Evolutionary conservation across 2,113 vertebrate species (phyloP).

Genomic region (Oncorhynchus nerka): DNA sequence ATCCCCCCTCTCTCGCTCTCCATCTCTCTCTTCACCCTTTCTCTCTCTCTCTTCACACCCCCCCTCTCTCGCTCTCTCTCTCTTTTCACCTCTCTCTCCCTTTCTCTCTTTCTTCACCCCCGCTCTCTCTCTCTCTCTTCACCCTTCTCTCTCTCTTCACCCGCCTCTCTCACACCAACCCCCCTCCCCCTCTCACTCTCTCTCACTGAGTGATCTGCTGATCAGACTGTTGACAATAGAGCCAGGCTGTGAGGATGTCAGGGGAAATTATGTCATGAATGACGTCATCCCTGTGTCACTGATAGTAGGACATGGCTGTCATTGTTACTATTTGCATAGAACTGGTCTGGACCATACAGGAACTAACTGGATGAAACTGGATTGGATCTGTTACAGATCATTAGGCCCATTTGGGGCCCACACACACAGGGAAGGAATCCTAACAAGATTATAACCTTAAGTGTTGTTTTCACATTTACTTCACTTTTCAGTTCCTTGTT

Average conservation of each 20-base stretch:
- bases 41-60: too few species aligned
- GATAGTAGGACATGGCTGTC: not conserved
- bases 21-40: too few species aligned
- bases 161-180: too few species aligned
- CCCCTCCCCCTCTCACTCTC: not conserved
- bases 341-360: not conserved
- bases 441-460: not conserved
- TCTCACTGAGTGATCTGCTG: not conserved
- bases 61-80: too few species aligned
- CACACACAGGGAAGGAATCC: slow-evolving; percentile 50
- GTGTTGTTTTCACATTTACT: not conserved
- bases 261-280: not conserved
- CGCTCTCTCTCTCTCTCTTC: too few species aligned
- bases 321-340: not conserved
- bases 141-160: too few species aligned
- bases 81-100: rapidly evolving
- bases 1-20: too few species aligned
- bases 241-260: not conserved
- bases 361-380: not conserved
- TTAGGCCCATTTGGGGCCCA: slow-evolving; percentile 12
- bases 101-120: too few species aligned
- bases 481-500: not conserved
- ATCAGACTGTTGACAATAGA: not conserved
- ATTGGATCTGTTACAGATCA: not conserved
- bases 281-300: not conserved